Percentiles rank a stretch among this genome's conserved stretches.
Conservation (phyloP, 1,140 invertebrate species). For the Elymnias hypermnestra region DNA sequence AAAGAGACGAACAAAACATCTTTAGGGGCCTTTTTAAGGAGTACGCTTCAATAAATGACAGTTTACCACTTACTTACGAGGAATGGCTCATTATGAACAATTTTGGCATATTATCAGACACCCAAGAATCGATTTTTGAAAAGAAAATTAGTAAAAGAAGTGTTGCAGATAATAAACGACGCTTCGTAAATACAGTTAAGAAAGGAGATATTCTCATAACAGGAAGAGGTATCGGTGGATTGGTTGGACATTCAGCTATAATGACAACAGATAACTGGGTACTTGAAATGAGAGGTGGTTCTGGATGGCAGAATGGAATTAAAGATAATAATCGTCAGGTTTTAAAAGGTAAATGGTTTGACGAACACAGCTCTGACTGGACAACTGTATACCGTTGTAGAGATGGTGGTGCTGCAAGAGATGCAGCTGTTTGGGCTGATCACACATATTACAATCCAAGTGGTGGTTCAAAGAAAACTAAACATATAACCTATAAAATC, state of each 20-base stretch:
- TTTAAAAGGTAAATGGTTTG: slow-evolving; percentile 42
- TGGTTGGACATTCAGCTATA: slow-evolving; percentile 44
- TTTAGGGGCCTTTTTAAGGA: slow-evolving; percentile 40
- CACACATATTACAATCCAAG: slow-evolving; percentile 42
- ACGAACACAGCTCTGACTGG: slow-evolving; percentile 44
- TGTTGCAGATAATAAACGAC: slow-evolving; percentile 43
- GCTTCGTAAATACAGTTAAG: slow-evolving; percentile 46
- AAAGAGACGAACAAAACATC: slow-evolving; percentile 35
- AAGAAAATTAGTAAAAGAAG: slow-evolving; percentile 48
- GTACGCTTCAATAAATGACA: slow-evolving; percentile 33
- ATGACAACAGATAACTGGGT: slow-evolving; percentile 51
- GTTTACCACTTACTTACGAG: slow-evolving; percentile 39
- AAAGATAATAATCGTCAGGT: slow-evolving; percentile 42
- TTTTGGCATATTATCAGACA: slow-evolving; percentile 45
- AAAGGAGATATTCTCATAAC: slow-evolving; percentile 52
- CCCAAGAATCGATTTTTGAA: slow-evolving; percentile 46
- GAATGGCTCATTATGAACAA: slow-evolving; percentile 55
- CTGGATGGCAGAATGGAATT: slow-evolving; percentile 35
- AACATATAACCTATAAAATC: slow-evolving; percentile 39
- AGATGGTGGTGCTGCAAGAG: slow-evolving; percentile 24
- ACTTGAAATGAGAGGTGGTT: slow-evolving; percentile 44
- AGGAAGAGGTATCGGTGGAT: slow-evolving; percentile 35
- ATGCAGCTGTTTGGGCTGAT: slow-evolving; percentile 42
- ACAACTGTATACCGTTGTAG: slow-evolving; percentile 43
- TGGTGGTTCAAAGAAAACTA: slow-evolving; percentile 37